phyloP scores from a whole-genome alignment of 2,888 invertebrate genomes.

The Spodoptera picta region DNA sequence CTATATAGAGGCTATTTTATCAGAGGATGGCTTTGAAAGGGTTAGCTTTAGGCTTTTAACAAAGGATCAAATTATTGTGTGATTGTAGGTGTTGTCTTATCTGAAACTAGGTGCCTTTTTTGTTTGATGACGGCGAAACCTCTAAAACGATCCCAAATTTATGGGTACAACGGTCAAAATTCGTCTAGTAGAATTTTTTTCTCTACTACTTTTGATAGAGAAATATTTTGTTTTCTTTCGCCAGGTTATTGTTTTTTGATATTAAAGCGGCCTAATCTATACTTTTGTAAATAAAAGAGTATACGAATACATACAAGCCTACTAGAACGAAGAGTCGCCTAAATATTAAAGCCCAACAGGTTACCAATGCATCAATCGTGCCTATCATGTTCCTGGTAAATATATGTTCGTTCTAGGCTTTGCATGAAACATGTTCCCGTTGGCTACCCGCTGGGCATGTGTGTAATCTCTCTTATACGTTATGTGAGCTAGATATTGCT shows the following conservation, averaged over 20 bases:
- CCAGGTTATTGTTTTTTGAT: too few species aligned
- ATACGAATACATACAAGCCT: background rate
- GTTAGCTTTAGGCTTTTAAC: conserved; percentile 13
- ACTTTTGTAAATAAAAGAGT: too few species aligned
- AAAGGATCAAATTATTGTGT: too few species aligned
- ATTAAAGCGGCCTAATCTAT: too few species aligned
- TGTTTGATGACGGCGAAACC: too few species aligned
- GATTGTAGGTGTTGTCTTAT: too few species aligned
- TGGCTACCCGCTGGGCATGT: conserved; percentile 42
- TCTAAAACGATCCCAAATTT: too few species aligned
- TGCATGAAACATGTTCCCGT: conserved; percentile 48
- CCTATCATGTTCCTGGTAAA: conserved; percentile 26
- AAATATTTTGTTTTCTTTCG: too few species aligned
- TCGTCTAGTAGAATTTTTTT: too few species aligned
- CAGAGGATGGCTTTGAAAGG: conserved; percentile 19
- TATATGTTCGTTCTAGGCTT: conserved; percentile 34
- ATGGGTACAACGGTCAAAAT: too few species aligned
- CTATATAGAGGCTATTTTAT: conserved; percentile 21
- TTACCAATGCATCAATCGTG: conserved; percentile 1
- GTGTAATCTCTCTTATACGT: conserved; percentile 39
- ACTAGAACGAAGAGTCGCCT: conserved; percentile 19
- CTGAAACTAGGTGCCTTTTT: too few species aligned
- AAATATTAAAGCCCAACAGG: conserved; percentile 32
- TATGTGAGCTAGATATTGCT: conserved; percentile 34
- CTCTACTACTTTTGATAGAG: too few species aligned